Conservation (phyloP, 2,797 vertebrate genomes). For the Falco concolor region DNA sequence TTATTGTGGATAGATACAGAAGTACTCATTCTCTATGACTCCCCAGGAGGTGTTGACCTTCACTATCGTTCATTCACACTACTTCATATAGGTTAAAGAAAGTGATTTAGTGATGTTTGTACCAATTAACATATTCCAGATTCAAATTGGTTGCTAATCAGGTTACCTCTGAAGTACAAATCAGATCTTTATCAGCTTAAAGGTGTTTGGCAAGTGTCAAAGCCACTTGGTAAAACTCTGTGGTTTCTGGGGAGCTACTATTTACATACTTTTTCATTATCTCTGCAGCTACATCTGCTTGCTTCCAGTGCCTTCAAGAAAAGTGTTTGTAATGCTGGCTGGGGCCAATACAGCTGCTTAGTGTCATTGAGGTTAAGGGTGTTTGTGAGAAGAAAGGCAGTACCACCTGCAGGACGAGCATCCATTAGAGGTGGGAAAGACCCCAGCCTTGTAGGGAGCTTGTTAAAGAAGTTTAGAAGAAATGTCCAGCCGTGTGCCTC, state of each 20-base stretch:
- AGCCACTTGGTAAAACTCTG: constrained; percentile 34
- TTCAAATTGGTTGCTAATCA: constrained; percentile 70
- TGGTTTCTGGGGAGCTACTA: constrained; percentile 46
- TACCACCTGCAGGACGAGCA: not conserved
- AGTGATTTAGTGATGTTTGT: constrained; percentile 64
- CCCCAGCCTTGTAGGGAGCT: not conserved
- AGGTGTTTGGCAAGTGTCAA: constrained; percentile 66
- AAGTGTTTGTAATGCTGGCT: constrained; percentile 51
- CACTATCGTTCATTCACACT: constrained; percentile 56
- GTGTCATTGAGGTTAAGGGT: not conserved
- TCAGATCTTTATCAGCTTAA: constrained; percentile 56
- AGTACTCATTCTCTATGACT: not conserved
- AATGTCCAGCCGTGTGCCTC: not conserved
- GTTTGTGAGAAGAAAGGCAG: not conserved
- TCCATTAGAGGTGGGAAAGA: not conserved
- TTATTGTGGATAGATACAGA: constrained; percentile 3
- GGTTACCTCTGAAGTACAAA: constrained; percentile 79
- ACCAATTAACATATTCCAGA: constrained; percentile 73
- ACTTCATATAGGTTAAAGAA: constrained; percentile 53
- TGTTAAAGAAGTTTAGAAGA: not conserved
- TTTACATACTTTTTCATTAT: constrained; percentile 57
- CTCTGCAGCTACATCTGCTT: constrained; percentile 53
- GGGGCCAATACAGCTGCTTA: constrained; percentile 43
- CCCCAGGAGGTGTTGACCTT: constrained; percentile 35
- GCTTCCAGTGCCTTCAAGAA: constrained; percentile 35